A percentile compares a stretch with the other conserved stretches of the same genome.
Evolutionary conservation across 2,888 invertebrate genomes (phyloP).

Genomic region (Gerosis bhagava): DNA sequence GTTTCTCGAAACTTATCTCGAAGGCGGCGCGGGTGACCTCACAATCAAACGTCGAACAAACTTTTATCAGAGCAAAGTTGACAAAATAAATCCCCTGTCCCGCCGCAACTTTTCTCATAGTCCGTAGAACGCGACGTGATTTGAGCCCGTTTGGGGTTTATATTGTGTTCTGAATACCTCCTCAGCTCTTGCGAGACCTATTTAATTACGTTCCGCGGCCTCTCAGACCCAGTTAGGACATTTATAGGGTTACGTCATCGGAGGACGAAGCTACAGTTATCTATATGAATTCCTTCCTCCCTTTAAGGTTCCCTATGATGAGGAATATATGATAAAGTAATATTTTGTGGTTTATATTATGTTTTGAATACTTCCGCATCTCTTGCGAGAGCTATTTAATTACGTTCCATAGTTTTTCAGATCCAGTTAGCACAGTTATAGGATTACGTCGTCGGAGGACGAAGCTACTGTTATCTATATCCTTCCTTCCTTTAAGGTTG

Average conservation of each 20-base stretch:
- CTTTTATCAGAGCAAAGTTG: slow-evolving; percentile 76
- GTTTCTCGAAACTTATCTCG: slow-evolving; percentile 54
- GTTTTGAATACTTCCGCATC: not conserved
- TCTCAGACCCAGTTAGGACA: slow-evolving; percentile 9
- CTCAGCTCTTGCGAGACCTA: slow-evolving; percentile 6
- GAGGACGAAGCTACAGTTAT: no score
- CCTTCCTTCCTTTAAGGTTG: no score
- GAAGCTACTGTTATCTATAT: no score
- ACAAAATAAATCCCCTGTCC: slow-evolving; percentile 72
- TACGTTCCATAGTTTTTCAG: slow-evolving; percentile 11
- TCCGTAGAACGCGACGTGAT: slow-evolving; percentile 15
- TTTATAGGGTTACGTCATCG: slow-evolving; percentile 12
- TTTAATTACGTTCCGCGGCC: slow-evolving; percentile 19
- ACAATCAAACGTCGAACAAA: slow-evolving; percentile 78
- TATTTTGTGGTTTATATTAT: slow-evolving; percentile 2
- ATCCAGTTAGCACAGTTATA: slow-evolving; percentile 8
- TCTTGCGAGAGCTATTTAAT: slow-evolving; percentile 15
- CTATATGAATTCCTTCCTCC: no score
- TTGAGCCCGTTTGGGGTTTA: slow-evolving; percentile 1
- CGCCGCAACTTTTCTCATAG: slow-evolving; percentile 68
- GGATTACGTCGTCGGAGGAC: no score
- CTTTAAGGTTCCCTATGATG: no score
- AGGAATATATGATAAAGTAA: no score
- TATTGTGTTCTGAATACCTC: slow-evolving; percentile 5
- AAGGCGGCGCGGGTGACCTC: slow-evolving; percentile 60